These are phyloP conservation scores for Thunnus albacares DNA, from an alignment of 2,797 vertebrate genomes.

Conservation along the genomic window DNA sequence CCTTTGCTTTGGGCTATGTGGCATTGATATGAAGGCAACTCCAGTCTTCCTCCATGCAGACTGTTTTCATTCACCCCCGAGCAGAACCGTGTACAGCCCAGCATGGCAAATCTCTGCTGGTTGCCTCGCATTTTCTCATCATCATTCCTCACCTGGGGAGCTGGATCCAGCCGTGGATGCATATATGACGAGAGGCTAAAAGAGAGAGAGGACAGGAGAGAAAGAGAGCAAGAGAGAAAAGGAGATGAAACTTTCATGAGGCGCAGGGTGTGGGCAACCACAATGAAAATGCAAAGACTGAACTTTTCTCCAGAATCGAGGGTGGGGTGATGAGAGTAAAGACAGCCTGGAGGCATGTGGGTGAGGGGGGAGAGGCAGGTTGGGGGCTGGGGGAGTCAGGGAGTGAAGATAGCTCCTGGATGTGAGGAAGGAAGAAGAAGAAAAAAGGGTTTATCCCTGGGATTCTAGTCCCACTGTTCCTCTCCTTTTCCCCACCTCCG, in stretches of 20 bases:
- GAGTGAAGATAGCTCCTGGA: conserved; percentile 56
- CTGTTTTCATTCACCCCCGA: conserved; percentile 66
- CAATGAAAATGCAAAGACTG: conserved; percentile 83
- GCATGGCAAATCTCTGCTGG: conserved; percentile 69
- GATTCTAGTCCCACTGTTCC: conserved; percentile 55
- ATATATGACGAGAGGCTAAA: conserved; percentile 50
- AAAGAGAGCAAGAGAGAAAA: conserved; percentile 12
- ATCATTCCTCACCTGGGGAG: conserved; percentile 81
- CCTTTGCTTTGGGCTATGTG: conserved; percentile 58
- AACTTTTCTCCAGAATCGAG: conserved; percentile 75
- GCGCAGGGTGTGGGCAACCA: conserved; percentile 57
- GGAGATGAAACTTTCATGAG: conserved; percentile 82
- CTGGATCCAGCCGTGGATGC: conserved; percentile 63
- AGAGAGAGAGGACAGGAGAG: conserved; percentile 23
- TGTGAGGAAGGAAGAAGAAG: conserved; percentile 47
- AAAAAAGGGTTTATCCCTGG: conserved; percentile 44
- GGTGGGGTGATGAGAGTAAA: conserved; percentile 65
- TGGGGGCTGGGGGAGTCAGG: conserved; percentile 24
- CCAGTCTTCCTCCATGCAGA: conserved; percentile 34
- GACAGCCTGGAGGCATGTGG: conserved; percentile 54
- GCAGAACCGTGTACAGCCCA: conserved; percentile 50
- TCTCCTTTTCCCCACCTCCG: conserved; percentile 6
- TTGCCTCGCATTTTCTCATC: conserved; percentile 76
- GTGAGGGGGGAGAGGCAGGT: conserved; percentile 22
- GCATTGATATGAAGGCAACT: conserved; percentile 63